Evolutionary conservation across 2,113 vertebrate species (phyloP).

Genomic region (Callorhinus ursinus): DNA sequence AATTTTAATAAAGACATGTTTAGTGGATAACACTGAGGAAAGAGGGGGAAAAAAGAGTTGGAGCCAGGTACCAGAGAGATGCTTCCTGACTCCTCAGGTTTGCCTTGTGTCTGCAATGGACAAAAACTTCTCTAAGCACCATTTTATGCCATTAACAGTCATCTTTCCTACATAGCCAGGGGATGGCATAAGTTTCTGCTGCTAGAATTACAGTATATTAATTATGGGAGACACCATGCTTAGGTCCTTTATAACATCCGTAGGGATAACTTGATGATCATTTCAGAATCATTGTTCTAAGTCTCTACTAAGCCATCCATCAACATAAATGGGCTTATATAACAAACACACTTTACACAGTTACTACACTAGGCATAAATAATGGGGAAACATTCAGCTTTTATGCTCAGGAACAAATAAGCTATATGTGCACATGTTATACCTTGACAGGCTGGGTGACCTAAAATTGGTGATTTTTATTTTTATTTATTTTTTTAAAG

Average conservation of each 20-base stretch:
- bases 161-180: not conserved
- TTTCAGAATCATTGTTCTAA: conserved; percentile 2
- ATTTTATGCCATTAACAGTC: not conserved
- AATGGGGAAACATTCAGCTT: not conserved
- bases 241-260: not conserved
- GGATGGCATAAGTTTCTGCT: not conserved
- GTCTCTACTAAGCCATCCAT: not conserved
- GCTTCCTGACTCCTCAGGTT: not conserved
- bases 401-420: not conserved
- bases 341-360: not conserved
- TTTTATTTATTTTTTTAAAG: too few relatives aligned
- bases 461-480: not conserved
- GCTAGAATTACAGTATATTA: not conserved
- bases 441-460: not conserved
- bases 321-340: not conserved
- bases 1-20: not conserved
- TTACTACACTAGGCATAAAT: not conserved
- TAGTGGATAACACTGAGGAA: not conserved
- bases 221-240: not conserved
- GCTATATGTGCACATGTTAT: not conserved
- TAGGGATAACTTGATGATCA: not conserved
- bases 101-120: not conserved
- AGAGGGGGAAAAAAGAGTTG: not conserved
- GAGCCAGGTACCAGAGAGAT: not conserved
- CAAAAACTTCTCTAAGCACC: not conserved